Evolutionary conservation across 2,888 invertebrate species (phyloP).

Genomic region (Neoitamus cyanurus): DNA sequence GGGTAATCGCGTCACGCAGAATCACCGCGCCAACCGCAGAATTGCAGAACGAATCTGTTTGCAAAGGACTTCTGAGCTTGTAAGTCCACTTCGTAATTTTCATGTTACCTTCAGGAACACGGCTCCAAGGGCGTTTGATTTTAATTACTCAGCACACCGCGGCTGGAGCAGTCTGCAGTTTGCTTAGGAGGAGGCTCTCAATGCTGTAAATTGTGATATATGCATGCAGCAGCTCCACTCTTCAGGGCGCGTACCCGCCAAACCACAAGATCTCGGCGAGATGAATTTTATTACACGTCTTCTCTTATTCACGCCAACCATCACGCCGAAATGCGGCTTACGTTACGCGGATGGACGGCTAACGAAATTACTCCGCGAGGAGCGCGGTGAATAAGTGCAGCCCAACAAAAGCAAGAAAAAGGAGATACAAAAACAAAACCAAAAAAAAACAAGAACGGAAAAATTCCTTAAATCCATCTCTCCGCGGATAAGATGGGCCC

Average conservation of each 20-base stretch:
- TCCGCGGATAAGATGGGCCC: constrained; percentile 27
- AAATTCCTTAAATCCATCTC: constrained; percentile 42
- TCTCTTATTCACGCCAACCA: constrained; percentile 17
- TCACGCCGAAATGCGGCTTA: constrained; percentile 26
- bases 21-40: neutral
- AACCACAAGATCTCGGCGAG: constrained; percentile 11
- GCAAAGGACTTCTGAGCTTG: neutral
- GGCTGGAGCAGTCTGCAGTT: neutral
- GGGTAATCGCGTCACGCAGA: neutral
- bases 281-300: constrained; percentile 37
- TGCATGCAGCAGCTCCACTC: neutral
- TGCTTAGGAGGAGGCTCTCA: neutral
- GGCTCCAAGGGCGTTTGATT: constrained; percentile 48
- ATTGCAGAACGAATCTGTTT: neutral
- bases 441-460: neutral
- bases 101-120: constrained; percentile 43
- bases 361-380: constrained; percentile 3
- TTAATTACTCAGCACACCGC: constrained; percentile 30
- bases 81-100: constrained; percentile 8
- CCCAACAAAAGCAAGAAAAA: neutral
- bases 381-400: constrained; percentile 12
- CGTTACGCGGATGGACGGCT: neutral
- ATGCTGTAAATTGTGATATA: neutral
- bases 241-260: neutral
- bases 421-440: neutral